phyloP scores from a whole-genome alignment of 2,888 invertebrate species.

The Eupeodes luniger region DNA sequence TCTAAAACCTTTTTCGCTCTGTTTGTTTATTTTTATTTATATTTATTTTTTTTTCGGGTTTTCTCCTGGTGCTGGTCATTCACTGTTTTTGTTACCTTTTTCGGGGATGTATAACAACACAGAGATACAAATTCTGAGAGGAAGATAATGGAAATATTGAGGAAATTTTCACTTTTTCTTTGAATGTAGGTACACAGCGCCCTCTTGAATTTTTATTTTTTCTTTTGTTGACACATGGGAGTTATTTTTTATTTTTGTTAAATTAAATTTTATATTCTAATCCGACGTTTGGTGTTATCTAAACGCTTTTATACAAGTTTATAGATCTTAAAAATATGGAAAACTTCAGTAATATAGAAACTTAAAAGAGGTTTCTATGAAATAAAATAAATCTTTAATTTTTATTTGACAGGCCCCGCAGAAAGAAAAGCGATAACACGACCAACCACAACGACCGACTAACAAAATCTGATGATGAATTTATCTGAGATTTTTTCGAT shows the following conservation, averaged over 20 bases:
- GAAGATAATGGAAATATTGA: constrained; percentile 48
- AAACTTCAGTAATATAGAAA: constrained; percentile 30
- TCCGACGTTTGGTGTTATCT: not conserved
- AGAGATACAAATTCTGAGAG: constrained; percentile 37
- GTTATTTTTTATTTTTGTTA: not conserved
- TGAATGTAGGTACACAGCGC: constrained; percentile 59
- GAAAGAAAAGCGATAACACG: constrained; percentile 46
- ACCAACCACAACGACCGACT: constrained; percentile 62
- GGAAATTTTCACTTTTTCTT: constrained; percentile 69
- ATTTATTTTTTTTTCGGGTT: constrained; percentile 27
- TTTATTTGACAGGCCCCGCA: constrained; percentile 52
- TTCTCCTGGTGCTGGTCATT: constrained; percentile 55
- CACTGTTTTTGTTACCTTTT: constrained; percentile 53
- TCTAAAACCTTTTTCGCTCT: constrained; percentile 14
- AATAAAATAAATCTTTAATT: constrained; percentile 23
- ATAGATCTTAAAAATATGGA: constrained; percentile 30
- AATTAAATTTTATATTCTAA: not conserved
- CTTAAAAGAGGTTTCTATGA: constrained; percentile 47
- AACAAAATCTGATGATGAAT: constrained; percentile 69
- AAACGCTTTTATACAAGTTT: not conserved
- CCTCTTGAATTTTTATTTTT: constrained; percentile 56
- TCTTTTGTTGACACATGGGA: constrained; percentile 43
- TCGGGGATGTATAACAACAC: constrained; percentile 46
- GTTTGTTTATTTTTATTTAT: constrained; percentile 28
- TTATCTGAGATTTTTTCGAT: constrained; percentile 64